These are phyloP conservation scores for Rynchops niger DNA, from an alignment of 2,113 vertebrate genomes.

Conservation along the genomic window DNA sequence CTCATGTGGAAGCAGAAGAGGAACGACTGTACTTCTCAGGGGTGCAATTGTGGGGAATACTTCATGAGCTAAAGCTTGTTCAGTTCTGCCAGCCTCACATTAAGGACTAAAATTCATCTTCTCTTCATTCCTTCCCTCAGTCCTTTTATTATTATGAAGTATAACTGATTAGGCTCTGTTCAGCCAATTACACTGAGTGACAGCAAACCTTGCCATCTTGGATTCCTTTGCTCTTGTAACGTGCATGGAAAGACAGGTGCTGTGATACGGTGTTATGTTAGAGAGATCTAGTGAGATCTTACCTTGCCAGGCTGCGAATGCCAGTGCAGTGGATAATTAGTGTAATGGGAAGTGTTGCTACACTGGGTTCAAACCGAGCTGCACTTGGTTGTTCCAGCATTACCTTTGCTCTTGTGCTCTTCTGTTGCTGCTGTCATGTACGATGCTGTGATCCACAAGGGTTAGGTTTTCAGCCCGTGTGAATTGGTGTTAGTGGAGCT, in stretches of 20 bases:
- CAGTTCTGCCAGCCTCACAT: not conserved
- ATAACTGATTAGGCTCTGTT: not conserved
- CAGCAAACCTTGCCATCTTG: not conserved
- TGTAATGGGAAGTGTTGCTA: not conserved
- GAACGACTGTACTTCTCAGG: not conserved
- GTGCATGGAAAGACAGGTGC: accelerated
- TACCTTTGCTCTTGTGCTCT: not conserved
- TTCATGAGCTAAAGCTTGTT: not conserved
- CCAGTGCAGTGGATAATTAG: not conserved
- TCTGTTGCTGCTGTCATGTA: accelerated
- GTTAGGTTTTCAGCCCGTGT: not conserved
- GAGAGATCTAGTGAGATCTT: not conserved
- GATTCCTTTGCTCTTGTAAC: not conserved
- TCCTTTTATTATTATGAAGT: not conserved
- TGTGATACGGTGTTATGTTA: accelerated
- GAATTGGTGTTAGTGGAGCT: conserved; percentile 1
- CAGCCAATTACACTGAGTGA: not conserved
- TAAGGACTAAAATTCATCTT: not conserved
- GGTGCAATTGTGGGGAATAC: not conserved
- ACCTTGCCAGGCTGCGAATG: too few relatives aligned
- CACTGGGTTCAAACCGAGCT: not conserved
- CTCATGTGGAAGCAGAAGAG: not conserved
- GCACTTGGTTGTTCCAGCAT: accelerated
- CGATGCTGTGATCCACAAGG: accelerated
- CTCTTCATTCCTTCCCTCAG: not conserved